A percentile compares a stretch with the other conserved stretches of the same genome.
phyloP scores from a whole-genome alignment of 2,888 invertebrate genomes.

The Drepana falcataria region DNA sequence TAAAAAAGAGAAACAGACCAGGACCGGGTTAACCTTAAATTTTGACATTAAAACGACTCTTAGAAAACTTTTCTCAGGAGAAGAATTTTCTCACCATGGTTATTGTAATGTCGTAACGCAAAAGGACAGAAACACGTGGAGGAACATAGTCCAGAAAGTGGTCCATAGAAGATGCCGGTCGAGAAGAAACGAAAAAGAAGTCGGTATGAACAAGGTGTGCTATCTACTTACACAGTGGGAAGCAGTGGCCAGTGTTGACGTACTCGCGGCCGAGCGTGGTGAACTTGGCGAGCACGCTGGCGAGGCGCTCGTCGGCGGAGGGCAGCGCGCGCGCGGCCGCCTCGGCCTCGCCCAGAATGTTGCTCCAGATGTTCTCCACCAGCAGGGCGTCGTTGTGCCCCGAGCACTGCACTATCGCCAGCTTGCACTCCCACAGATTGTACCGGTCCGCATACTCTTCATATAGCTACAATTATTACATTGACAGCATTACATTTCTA shows the following conservation, averaged over 20 bases:
- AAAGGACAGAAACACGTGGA: no score
- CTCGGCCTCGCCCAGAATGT: slow-evolving; percentile 84
- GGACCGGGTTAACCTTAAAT: no score
- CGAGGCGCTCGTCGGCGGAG: slow-evolving; percentile 78
- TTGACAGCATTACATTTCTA: neutral
- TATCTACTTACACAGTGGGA: slow-evolving; percentile 85
- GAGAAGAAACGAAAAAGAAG: neutral
- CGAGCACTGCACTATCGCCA: slow-evolving; percentile 96
- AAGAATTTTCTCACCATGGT: no score
- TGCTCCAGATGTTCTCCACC: slow-evolving; percentile 94
- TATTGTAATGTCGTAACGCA: no score
- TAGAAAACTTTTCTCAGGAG: no score
- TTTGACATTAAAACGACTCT: no score
- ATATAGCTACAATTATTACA: slow-evolving; percentile 80
- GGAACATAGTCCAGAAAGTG: no score
- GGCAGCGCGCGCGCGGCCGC: slow-evolving; percentile 63
- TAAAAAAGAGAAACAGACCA: no score
- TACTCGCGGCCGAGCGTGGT: slow-evolving; percentile 87
- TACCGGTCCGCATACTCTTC: slow-evolving; percentile 95
- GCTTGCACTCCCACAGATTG: slow-evolving; percentile 94
- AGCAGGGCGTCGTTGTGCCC: slow-evolving; percentile 93
- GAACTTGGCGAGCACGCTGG: slow-evolving; percentile 86
- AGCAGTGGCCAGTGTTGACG: slow-evolving; percentile 89
- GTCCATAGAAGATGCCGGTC: neutral
- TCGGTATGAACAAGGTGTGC: no score